Conservation (phyloP, 2,888 invertebrate species). For the Tipula lateralis region DNA sequence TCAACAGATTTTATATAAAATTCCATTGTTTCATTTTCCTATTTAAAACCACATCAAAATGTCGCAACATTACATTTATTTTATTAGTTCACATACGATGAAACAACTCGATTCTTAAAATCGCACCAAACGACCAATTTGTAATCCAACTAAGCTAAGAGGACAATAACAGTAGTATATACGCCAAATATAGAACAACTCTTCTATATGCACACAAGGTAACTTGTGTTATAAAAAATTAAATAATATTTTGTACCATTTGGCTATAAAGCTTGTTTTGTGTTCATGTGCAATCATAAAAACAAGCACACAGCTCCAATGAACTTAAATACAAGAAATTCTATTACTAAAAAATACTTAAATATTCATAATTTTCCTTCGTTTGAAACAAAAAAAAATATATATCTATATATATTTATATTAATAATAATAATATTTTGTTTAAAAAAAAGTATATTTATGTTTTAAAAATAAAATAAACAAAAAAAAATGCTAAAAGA, state of each 20-base stretch:
- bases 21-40: neutral
- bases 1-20: neutral
- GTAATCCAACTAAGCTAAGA: neutral
- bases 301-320: neutral
- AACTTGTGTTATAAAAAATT: slow-evolving; percentile 5
- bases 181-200: neutral
- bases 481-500: neutral
- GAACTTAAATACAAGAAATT: neutral
- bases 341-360: neutral
- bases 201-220: neutral
- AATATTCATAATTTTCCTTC: slow-evolving; percentile 5
- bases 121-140: neutral
- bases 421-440: neutral
- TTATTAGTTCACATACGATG: neutral
- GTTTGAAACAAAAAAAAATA: neutral
- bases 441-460: neutral
- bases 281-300: slow-evolving; percentile 5
- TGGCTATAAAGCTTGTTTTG: slow-evolving; percentile 5
- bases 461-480: neutral
- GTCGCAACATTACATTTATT: neutral
- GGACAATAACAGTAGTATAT: neutral
- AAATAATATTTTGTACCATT: neutral
- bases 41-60: too few species aligned
- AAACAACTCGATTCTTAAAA: neutral
- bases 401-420: neutral